Evolutionary conservation across 2,797 vertebrate genomes (phyloP).

Genomic region (Chaetophractus vellerosus): DNA sequence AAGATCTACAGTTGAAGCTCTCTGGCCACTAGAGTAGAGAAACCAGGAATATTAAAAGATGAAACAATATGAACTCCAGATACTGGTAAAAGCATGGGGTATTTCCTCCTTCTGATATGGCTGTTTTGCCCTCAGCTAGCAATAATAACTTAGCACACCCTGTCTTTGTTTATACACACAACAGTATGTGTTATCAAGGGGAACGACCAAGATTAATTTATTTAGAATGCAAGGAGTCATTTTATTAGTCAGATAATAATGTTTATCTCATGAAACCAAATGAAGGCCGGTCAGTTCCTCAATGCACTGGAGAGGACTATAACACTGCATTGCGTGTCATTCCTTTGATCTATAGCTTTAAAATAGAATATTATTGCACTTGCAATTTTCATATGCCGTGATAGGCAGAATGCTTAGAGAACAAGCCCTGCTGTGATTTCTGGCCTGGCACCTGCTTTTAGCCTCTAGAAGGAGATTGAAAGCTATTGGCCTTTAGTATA

Average conservation of each 20-base stretch:
- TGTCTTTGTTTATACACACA: background rate
- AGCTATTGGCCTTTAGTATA: background rate
- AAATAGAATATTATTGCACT: too few species aligned
- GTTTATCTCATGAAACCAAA: background rate
- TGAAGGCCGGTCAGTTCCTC: background rate
- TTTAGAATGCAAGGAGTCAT: background rate
- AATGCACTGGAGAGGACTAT: background rate
- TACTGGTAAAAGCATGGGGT: background rate
- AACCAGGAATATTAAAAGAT: background rate
- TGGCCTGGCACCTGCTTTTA: background rate
- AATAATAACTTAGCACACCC: background rate
- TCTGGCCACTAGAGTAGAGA: background rate
- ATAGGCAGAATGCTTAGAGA: background rate
- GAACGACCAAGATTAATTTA: background rate
- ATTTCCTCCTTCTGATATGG: background rate
- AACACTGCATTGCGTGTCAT: fast-evolving
- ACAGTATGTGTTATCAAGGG: background rate
- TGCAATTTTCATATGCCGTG: fast-evolving
- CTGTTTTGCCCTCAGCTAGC: background rate
- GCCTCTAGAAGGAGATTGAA: background rate
- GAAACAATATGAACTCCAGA: fast-evolving
- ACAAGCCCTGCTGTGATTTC: background rate
- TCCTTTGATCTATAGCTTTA: background rate
- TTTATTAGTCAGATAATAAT: background rate
- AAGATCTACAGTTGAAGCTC: background rate